phyloP scores from a whole-genome alignment of 2,888 invertebrate species.

The Zhengitettix transpicula region DNA sequence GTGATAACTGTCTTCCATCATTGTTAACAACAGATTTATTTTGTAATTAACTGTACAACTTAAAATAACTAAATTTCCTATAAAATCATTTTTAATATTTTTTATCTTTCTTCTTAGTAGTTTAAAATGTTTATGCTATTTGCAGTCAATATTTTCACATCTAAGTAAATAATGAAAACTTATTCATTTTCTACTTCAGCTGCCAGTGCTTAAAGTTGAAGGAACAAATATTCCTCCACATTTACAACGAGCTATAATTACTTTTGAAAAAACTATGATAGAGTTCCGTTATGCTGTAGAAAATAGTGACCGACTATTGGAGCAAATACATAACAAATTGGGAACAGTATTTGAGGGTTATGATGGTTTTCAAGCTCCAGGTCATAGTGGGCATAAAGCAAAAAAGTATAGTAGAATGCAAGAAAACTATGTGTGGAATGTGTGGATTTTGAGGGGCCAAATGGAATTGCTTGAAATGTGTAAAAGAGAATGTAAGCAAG shows the following conservation, averaged over 20 bases:
- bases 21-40: too few species aligned
- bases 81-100: too few species aligned
- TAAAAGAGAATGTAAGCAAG: slow-evolving; percentile 29
- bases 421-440: slow-evolving; percentile 37
- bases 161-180: too few species aligned
- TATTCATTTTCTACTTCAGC: slow-evolving; percentile 4
- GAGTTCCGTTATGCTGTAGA: slow-evolving; percentile 14
- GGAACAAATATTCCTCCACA: slow-evolving; percentile 13
- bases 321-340: slow-evolving; percentile 15
- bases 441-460: slow-evolving; percentile 34
- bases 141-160: too few species aligned
- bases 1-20: too few species aligned
- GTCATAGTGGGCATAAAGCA: slow-evolving; percentile 27
- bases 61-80: too few species aligned
- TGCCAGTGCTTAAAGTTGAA: slow-evolving; percentile 16
- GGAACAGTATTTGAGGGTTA: slow-evolving; percentile 11
- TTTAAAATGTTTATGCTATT: too few species aligned
- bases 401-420: slow-evolving; percentile 27
- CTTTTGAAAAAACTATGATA: slow-evolving; percentile 13
- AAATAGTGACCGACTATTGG: slow-evolving; percentile 12
- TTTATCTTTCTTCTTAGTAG: too few species aligned
- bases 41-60: too few species aligned
- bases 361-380: slow-evolving; percentile 25
- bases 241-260: slow-evolving; percentile 13
- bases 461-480: slow-evolving; percentile 30